phyloP scores from a whole-genome alignment of 1,140 invertebrate genomes.

The Ostrea denselamellosa region DNA sequence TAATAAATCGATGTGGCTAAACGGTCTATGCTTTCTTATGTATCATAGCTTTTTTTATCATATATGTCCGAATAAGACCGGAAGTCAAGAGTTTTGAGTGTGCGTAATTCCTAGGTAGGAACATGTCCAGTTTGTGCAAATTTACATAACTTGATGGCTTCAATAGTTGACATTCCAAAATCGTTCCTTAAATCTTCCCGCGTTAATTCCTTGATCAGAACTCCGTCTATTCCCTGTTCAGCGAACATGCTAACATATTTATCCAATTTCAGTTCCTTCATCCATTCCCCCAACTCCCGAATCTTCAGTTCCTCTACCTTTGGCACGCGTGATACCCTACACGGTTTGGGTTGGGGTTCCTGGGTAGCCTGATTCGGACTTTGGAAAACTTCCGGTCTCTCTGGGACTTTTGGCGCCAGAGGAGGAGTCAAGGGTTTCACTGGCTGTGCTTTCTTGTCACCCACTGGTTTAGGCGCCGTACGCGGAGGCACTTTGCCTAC shows the following conservation, averaged over 20 bases:
- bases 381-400: not conserved
- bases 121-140: slow-evolving; percentile 36
- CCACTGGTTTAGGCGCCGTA: slow-evolving; percentile 18
- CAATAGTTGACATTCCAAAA: slow-evolving; percentile 26
- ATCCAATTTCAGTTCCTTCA: slow-evolving; percentile 39
- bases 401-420: not conserved
- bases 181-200: not conserved
- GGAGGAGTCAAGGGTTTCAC: slow-evolving; percentile 9
- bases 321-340: not conserved
- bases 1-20: too few species aligned
- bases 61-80: too few species aligned
- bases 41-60: too few species aligned
- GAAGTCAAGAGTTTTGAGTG: too few species aligned
- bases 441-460: not conserved
- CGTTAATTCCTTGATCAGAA: slow-evolving; percentile 1
- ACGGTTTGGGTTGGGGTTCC: too few species aligned
- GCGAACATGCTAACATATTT: slow-evolving; percentile 23
- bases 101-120: not conserved
- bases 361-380: not conserved
- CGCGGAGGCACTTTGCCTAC: slow-evolving; percentile 13
- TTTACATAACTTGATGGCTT: slow-evolving; percentile 30
- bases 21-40: too few species aligned
- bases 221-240: slow-evolving; percentile 10
- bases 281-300: slow-evolving; percentile 3
- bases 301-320: slow-evolving; percentile 24